Percentiles rank a stretch among this genome's conserved stretches.
phyloP scores from a whole-genome alignment of 1,140 invertebrate genomes.

The Drosophila sp. region DNA sequence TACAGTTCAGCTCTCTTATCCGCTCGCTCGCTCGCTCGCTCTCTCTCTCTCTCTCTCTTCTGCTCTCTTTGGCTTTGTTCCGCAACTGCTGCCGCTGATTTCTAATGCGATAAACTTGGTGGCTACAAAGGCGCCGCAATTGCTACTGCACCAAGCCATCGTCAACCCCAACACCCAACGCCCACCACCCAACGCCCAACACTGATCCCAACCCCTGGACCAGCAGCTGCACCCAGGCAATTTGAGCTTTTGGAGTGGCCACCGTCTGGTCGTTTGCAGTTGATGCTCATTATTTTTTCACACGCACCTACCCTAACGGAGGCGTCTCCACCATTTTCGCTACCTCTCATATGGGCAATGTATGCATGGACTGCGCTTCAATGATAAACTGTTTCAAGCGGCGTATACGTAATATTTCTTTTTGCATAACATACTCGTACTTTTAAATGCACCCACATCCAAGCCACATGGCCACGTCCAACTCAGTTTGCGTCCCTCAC shows the following conservation, averaged over 20 bases:
- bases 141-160: constrained; percentile 16
- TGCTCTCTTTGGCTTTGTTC: constrained; percentile 7
- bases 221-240: constrained; percentile 42
- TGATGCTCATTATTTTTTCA: constrained; percentile 67
- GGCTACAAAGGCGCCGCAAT: constrained; percentile 29
- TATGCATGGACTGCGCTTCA: constrained; percentile 40
- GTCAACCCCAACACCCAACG: neutral
- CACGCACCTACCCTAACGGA: constrained; percentile 25
- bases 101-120: constrained; percentile 72
- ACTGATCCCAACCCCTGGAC: constrained; percentile 13
- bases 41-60: neutral
- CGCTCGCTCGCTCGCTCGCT: neutral
- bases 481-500: neutral
- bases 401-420: constrained; percentile 74
- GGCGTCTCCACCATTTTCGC: neutral
- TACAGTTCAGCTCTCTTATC: neutral
- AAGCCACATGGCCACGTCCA: neutral
- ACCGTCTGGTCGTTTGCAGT: constrained; percentile 62
- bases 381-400: constrained; percentile 55
- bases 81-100: constrained; percentile 60
- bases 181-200: constrained; percentile 14
- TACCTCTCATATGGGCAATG: constrained; percentile 22
- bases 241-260: constrained; percentile 13
- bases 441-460: constrained; percentile 41
- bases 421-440: constrained; percentile 43